Evolutionary conservation across 2,113 vertebrate species (phyloP), one percentile per base, ranked within the genome.

Genomic region (Carassius gibelio): DNA sequence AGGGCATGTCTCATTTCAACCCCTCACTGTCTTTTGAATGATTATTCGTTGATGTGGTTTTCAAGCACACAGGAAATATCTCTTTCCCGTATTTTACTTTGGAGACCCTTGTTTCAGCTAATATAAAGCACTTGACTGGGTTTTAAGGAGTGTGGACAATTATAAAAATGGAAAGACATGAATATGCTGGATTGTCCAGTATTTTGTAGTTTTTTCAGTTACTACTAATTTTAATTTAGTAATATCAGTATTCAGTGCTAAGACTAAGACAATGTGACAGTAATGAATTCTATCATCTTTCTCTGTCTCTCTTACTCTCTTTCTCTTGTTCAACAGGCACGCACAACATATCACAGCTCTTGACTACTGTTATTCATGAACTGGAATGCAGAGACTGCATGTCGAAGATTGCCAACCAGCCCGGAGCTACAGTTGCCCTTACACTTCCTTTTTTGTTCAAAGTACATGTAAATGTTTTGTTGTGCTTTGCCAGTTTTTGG

Each of bases 401-500:
- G 17, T 17, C 34, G 64, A 80, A 64, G 38, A 80, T 30, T 45
- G 59, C 3, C 52, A 45, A 79, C 57, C 38, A 66, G n/a, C 36
- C 59, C 3, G 30, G 9, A 79, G 78, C 59, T 19, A 80, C 78
- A 48, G 13, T 8, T 80, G 59, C 13, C n/a, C 38, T 64, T 26
- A 38, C 36, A 66, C 38, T 64, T 64, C 21, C 19, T 62, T 61
- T 79, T 79, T 26, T 26, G 38, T 10, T 48, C 38, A 74, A 42
- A 74, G n/a, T 48, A 48, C 19, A 45, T 80, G 38, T 45, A 80
- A 80, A 80, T 80, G 38, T 80, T 80, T 66, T 48, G 59, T 26
- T 64, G n/a, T 64, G 23, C 55, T 62, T 48, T 80, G 14, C 78
- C 59, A 64, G 59, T 15, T 76, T 26, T 34, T 52, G 11, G 13